phyloP scores from a whole-genome alignment of 2,888 invertebrate species.

The Drosophila meridionalis region DNA sequence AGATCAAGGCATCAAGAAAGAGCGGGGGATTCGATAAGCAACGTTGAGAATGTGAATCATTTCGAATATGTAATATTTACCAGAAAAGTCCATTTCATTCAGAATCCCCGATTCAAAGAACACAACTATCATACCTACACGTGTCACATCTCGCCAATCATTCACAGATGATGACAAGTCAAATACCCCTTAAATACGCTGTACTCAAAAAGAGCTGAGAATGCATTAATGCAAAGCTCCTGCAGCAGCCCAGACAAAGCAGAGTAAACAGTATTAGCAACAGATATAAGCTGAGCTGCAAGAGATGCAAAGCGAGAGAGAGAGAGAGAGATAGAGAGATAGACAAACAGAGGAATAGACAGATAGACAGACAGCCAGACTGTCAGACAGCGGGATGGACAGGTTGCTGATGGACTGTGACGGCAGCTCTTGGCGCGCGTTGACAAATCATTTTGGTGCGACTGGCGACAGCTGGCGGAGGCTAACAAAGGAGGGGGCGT shows the following conservation, averaged over 20 bases:
- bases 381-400: slow-evolving; percentile 39
- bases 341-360: not conserved
- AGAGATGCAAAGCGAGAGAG: slow-evolving; percentile 11
- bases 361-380: slow-evolving; percentile 17
- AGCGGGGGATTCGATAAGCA: not conserved
- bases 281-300: slow-evolving; percentile 30
- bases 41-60: not conserved
- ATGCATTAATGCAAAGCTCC: slow-evolving; percentile 32
- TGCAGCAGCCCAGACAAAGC: slow-evolving; percentile 37
- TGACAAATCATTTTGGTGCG: slow-evolving; percentile 74
- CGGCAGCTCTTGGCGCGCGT: slow-evolving; percentile 52
- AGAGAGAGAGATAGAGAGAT: slow-evolving; percentile 9
- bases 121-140: too few relatives aligned
- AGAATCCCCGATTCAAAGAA: too few relatives aligned
- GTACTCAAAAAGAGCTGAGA: not conserved
- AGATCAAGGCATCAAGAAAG: too few relatives aligned
- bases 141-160: not conserved
- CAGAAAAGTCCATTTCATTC: not conserved
- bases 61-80: not conserved
- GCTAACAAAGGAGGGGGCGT: slow-evolving; percentile 26
- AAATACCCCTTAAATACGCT: not conserved
- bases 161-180: not conserved
- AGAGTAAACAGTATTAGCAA: slow-evolving; percentile 59
- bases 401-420: slow-evolving; percentile 61
- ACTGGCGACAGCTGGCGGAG: slow-evolving; percentile 55